Base-by-base conservation (phyloP, 2,113 vertebrate species). In the Ailuropoda melanoleuca region DNA sequence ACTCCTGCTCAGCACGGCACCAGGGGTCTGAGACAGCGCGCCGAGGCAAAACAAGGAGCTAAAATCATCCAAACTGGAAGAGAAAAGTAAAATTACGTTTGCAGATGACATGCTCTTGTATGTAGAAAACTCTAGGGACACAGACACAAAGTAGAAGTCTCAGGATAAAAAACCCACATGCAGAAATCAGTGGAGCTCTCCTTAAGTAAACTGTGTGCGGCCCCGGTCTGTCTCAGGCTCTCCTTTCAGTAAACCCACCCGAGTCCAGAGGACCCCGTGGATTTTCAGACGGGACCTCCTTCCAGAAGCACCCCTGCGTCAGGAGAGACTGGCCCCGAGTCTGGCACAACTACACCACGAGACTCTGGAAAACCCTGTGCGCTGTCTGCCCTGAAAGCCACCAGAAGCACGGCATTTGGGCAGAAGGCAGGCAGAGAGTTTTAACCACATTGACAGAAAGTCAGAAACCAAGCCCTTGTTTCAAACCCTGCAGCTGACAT, bases 1-100 rank as follows among this genome's bases (percentile, higher is more conserved):
- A 2, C 26, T 60, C 9, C 64, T 14, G 0, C 11, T 7, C 24
- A 13, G 2, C 14, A 8, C 0, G 6, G 64, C 2, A 0, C 50
- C 21, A 3, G n/a, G 24, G 53, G 43, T 62, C 43, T n/a, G 19
- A 0, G 64, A 18, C 8, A 0, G 55, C 62, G 86, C 78, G 14
- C 2, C 0, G 1, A 46, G 56, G 78, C 26, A 21, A 37, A 70
- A 46, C 34, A 37, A 31, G 34, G 15, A 55, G 31, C n/a, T 3
- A 11, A 64, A 43, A 62, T 37, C 46, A 19, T 19, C 55, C 14
- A 10, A 24, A 18, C 0, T 2, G 14, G 66, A 53, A 24, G 19
- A 68, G 56, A 29, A 15, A 26, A 74, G 64, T 17, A 9, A 50
- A 72, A 19, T 21, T 4, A 6, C 9, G 17, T 39, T 29, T 62